Evolutionary conservation across 2,797 vertebrate genomes (phyloP), one percentile per base, ranked within the genome.

Genomic region (Pangasius djambal): DNA sequence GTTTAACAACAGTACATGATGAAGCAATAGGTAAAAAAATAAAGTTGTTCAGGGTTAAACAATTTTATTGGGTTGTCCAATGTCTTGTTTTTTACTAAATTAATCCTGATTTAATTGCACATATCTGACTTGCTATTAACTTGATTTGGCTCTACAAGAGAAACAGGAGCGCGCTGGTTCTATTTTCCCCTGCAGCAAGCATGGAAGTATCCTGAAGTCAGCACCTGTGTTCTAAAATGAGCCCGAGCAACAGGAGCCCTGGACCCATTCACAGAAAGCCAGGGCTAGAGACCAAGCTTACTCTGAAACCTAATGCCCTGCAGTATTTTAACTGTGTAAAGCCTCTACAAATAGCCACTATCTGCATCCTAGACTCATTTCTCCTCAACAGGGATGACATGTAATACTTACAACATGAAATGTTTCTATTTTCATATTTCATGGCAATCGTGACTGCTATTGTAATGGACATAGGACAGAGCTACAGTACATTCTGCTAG

Each of bases 141-240:
- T 83, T 75, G 69, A 85, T 86, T 88, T 85, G 89, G 79, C 90
- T 89, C 90, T 88, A 67, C 90, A 91, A 92, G 93, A 91, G 92
- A 93, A 92, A 88, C 92, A 77, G 89, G 92, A 87, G 88, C 91
- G 93, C 22, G 77, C 81, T 88, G 92, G 94, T 91, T 95, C 94
- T 93, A 95, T 96, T 95, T 96, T 95, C 94, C 94, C 95, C 95
- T 94, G 92, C 92, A 92, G 95, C 94, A 95, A 95, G 94, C 95
- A 95, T 92, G 95, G 93, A 93, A 92, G 90, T 93, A 94, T 92
- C 93, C 94, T 96, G 95, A 97, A 96, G 96, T 96, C 96, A 97
- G 95, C 96, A 97, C 96, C 96, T 97, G 96, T 96, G 96, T 94
- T 96, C 95, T 96, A 96, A 96, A 96, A 96, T 93, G 93, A 95